phyloP scores from a whole-genome alignment of 2,888 invertebrate genomes.

The Pasiphila rectangulata region DNA sequence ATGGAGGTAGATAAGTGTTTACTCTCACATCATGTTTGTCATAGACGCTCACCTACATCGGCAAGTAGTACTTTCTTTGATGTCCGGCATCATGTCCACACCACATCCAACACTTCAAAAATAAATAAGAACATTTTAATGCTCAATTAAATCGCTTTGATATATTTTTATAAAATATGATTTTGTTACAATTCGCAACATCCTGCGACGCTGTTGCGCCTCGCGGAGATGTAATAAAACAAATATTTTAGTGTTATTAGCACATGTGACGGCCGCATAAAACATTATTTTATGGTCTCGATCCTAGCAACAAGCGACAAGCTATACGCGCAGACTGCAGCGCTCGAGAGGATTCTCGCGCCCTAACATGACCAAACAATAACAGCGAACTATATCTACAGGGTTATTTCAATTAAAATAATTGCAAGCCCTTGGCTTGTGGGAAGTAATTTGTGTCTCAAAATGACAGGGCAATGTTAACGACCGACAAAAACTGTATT shows the following conservation, averaged over 20 bases:
- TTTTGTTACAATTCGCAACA: conserved; percentile 22
- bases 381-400: conserved; percentile 5
- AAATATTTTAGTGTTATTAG: conserved; percentile 8
- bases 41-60: conserved; percentile 10
- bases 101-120: conserved; percentile 22
- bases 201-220: conserved; percentile 23
- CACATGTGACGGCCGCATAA: conserved; percentile 10
- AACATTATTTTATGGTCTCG: too few relatives aligned
- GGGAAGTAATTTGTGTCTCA: conserved; percentile 29
- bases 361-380: not conserved
- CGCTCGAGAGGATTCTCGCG: not conserved
- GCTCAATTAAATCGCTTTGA: conserved; percentile 15
- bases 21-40: conserved; percentile 3
- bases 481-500: conserved; percentile 23
- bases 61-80: conserved; percentile 21
- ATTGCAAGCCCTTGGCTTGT: conserved; percentile 32
- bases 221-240: conserved; percentile 20
- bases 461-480: conserved; percentile 29
- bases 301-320: not conserved
- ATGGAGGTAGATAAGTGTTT: not conserved
- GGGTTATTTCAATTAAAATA: conserved; percentile 18
- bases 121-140: conserved; percentile 23
- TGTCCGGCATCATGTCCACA: conserved; percentile 16
- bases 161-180: conserved; percentile 16
- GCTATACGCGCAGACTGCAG: not conserved